Conservation (phyloP, 30 jellyfish, hydroid and myxozoan species). For the Aurelia aurita region DNA sequence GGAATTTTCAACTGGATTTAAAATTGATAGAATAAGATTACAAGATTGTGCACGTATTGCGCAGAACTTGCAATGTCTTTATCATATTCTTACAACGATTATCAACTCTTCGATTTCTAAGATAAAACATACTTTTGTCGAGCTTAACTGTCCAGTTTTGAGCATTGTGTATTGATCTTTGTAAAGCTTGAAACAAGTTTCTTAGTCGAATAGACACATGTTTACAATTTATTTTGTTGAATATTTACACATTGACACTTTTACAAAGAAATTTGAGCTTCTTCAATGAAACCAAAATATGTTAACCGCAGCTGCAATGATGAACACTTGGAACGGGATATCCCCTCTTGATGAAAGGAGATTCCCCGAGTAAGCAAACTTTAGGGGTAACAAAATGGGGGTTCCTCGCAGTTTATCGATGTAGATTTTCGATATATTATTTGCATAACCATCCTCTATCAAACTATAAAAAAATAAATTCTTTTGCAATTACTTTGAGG, state of each 20-base stretch:
- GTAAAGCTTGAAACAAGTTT: neutral
- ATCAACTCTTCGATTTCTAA: neutral
- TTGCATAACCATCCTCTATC: neutral
- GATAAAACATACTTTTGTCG: neutral
- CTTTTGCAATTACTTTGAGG: slow-evolving; percentile 2
- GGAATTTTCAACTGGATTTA: too few relatives aligned
- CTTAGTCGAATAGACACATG: neutral
- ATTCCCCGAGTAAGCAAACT: slow-evolving; percentile 18
- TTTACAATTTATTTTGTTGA: slow-evolving; percentile 2
- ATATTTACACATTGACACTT: slow-evolving; percentile 12
- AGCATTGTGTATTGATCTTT: neutral
- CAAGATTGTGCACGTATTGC: too few relatives aligned
- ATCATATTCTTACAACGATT: too few relatives aligned
- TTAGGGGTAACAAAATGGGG: slow-evolving; percentile 19
- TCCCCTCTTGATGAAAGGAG: slow-evolving; percentile 35
- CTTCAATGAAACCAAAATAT: slow-evolving; percentile 4
- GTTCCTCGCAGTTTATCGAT: slow-evolving; percentile 5
- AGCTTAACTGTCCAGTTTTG: slow-evolving; percentile 4
- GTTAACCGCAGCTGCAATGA: neutral
- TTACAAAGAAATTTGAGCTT: slow-evolving; percentile 23
- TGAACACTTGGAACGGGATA: slow-evolving; percentile 1
- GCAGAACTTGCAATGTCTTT: too few relatives aligned
- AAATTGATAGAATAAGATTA: too few relatives aligned
- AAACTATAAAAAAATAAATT: too few relatives aligned
- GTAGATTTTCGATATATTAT: neutral